Evolutionary conservation across 2,888 invertebrate genomes (phyloP).

Genomic region (Trichopoda pennipes): DNA sequence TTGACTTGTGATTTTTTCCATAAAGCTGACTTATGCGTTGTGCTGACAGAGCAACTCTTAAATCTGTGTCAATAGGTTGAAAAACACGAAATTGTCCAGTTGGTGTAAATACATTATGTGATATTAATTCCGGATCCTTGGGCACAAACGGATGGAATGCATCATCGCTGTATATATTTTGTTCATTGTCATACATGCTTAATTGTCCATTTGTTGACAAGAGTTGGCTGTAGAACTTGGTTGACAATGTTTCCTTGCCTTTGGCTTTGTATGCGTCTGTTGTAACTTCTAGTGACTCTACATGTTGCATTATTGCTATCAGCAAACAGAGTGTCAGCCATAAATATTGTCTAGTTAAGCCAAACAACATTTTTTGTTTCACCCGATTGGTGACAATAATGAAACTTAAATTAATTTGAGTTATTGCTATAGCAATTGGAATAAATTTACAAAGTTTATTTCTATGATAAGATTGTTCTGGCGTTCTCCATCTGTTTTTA

Average conservation of each 20-base stretch:
- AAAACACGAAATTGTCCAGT: slow-evolving; percentile 78
- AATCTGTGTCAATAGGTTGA: slow-evolving; percentile 75
- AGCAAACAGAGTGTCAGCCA: slow-evolving; percentile 35
- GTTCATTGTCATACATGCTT: neutral
- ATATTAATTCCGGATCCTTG: slow-evolving; percentile 74
- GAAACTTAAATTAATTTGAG: neutral
- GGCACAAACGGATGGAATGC: slow-evolving; percentile 77
- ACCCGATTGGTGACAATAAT: neutral
- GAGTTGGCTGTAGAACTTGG: slow-evolving; percentile 70
- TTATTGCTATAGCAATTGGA: neutral
- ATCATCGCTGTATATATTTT: slow-evolving; percentile 64
- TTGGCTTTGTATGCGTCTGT: slow-evolving; percentile 16
- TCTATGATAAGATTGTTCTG: neutral
- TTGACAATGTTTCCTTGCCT: slow-evolving; percentile 11
- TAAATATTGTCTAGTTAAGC: slow-evolving; percentile 35
- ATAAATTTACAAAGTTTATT: slow-evolving; percentile 3
- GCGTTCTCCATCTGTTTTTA: slow-evolving; percentile 11
- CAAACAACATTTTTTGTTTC: slow-evolving; percentile 21
- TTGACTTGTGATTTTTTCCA: slow-evolving; percentile 26
- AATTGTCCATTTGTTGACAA: slow-evolving; percentile 67
- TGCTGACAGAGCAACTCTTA: slow-evolving; percentile 71
- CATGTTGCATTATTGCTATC: slow-evolving; percentile 9
- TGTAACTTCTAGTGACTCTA: slow-evolving; percentile 31
- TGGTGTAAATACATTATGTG: slow-evolving; percentile 77
- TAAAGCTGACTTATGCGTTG: slow-evolving; percentile 61